phyloP scores from a whole-genome alignment of 2,888 invertebrate genomes.

The Tachina grossa region DNA sequence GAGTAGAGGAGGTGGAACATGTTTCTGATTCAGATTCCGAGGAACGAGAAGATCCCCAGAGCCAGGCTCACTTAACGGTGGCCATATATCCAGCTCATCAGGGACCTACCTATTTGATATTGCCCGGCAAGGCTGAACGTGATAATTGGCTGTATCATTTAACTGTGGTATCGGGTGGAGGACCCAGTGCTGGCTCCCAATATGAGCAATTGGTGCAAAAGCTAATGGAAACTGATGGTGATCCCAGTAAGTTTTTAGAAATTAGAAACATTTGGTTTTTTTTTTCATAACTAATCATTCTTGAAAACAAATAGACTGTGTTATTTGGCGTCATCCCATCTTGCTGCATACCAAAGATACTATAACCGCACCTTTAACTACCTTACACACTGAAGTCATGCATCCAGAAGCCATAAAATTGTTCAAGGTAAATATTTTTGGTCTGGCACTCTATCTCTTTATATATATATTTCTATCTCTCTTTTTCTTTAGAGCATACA shows the following conservation, averaged over 20 bases:
- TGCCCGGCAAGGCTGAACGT: constrained; percentile 96
- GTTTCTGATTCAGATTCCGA: constrained; percentile 96
- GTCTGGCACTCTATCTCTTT: background rate
- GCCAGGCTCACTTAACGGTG: constrained; percentile 91
- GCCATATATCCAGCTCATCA: constrained; percentile 97
- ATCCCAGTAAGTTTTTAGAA: constrained; percentile 87
- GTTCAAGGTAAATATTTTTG: constrained; percentile 88
- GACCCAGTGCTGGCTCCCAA: constrained; percentile 95
- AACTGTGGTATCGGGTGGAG: constrained; percentile 96
- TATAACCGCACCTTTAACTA: constrained; percentile 94
- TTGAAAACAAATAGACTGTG: constrained; percentile 86
- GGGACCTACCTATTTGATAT: constrained; percentile 96
- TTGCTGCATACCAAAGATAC: constrained; percentile 95
- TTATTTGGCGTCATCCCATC: constrained; percentile 96
- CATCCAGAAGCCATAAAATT: constrained; percentile 96
- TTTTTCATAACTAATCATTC: background rate
- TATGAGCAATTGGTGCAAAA: constrained; percentile 98
- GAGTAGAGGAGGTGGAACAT: constrained; percentile 97
- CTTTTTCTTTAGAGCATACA: constrained; percentile 90
- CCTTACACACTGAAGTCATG: constrained; percentile 93
- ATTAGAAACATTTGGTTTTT: background rate
- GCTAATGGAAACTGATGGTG: constrained; percentile 97
- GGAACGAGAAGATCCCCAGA: constrained; percentile 90
- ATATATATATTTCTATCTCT: background rate
- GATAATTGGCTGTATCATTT: constrained; percentile 93